Evolutionary conservation across 2,113 vertebrate species (phyloP).

Genomic region (Stictonetta naevosa): DNA sequence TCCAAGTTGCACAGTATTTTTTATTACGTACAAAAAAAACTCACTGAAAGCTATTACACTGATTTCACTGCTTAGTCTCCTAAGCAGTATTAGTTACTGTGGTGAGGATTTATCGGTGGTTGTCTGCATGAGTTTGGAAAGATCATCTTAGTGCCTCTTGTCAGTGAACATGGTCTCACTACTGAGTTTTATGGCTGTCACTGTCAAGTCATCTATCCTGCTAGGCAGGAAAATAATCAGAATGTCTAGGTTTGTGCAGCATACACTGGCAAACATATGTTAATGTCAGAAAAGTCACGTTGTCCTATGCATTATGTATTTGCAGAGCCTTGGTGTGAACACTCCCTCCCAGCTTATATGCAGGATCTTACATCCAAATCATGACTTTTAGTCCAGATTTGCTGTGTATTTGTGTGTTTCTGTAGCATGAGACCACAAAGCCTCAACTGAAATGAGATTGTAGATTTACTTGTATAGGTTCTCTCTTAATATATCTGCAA

Average conservation of each 20-base stretch:
- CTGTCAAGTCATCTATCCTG: not conserved
- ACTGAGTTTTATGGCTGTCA: not conserved
- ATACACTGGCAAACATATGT: not conserved
- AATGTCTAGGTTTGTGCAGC: not conserved
- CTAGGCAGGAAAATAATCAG: not conserved
- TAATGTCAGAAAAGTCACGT: not conserved
- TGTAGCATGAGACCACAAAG: not conserved
- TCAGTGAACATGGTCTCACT: not conserved
- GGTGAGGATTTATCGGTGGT: not conserved
- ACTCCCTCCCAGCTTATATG: not conserved
- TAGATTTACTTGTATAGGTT: not conserved
- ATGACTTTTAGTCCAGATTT: not conserved
- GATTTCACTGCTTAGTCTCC: not conserved
- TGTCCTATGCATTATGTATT: not conserved
- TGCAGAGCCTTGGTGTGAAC: not conserved
- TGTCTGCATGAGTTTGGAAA: not conserved
- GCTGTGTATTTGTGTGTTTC: not conserved
- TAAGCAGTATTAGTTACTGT: fast-evolving
- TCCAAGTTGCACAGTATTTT: not conserved
- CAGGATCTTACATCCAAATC: not conserved
- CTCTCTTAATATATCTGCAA: fast-evolving
- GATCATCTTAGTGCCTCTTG: not conserved
- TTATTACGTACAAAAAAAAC: not conserved
- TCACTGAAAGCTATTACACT: not conserved
- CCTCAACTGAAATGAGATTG: not conserved